Evolutionary conservation across 2,888 invertebrate species (phyloP).

Genomic region (Ditula angustiorana): DNA sequence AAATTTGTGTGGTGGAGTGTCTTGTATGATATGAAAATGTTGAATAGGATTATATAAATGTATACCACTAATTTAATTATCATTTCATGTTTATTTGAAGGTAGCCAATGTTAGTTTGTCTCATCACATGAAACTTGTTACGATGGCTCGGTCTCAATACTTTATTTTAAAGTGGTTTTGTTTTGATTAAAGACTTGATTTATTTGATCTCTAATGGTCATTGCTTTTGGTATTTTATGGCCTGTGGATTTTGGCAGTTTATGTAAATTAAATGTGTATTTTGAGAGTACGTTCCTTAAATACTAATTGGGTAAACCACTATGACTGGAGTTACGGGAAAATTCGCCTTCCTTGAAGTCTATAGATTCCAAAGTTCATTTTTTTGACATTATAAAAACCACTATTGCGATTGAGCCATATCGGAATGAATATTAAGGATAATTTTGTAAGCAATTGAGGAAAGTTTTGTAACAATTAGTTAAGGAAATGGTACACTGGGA

Average conservation of each 20-base stretch:
- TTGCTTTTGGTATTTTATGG: neutral
- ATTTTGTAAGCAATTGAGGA: conserved; percentile 27
- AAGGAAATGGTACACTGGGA: conserved; percentile 20
- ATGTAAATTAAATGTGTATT: neutral
- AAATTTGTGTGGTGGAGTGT: conserved; percentile 68
- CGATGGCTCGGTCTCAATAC: conserved; percentile 25
- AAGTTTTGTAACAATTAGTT: conserved; percentile 23
- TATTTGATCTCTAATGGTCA: neutral
- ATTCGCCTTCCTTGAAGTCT: neutral
- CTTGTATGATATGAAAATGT: conserved; percentile 53
- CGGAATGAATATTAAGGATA: conserved; percentile 36
- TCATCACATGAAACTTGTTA: conserved; percentile 41
- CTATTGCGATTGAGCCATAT: conserved; percentile 31
- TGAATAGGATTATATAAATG: conserved; percentile 60
- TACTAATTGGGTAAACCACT: neutral
- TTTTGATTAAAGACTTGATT: neutral
- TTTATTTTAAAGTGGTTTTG: neutral
- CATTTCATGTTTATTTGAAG: conserved; percentile 51
- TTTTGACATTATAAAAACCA: neutral
- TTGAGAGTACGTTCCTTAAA: neutral
- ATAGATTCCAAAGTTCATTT: neutral
- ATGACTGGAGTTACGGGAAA: neutral
- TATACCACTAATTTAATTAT: conserved; percentile 70
- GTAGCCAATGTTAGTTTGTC: conserved; percentile 41
- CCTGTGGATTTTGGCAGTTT: neutral